Percentiles rank a stretch among this genome's conserved stretches.
Conservation (phyloP, 1,140 invertebrate species). For the Oreohelix idahoensis region DNA sequence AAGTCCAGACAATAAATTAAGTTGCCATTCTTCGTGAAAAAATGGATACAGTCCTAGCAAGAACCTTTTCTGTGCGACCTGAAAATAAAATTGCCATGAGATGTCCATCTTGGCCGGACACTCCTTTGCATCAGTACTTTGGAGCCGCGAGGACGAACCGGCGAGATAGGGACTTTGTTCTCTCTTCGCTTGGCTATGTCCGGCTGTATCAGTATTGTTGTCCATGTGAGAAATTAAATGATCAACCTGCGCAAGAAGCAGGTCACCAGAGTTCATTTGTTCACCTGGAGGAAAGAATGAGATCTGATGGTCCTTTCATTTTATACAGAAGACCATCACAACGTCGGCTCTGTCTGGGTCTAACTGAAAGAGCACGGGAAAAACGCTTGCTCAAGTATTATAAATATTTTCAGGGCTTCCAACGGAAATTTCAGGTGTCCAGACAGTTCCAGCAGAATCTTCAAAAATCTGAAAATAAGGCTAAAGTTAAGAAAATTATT, state of each 20-base stretch:
- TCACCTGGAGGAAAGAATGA: neutral
- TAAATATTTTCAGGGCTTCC: neutral
- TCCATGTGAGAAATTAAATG: neutral
- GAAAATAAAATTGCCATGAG: neutral
- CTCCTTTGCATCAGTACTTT: slow-evolving; percentile 7
- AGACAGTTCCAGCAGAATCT: neutral
- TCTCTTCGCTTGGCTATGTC: neutral
- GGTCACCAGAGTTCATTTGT: neutral
- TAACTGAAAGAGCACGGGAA: neutral
- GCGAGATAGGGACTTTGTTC: neutral
- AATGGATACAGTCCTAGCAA: neutral
- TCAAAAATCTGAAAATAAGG: neutral
- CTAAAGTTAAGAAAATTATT: neutral
- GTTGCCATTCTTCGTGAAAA: neutral
- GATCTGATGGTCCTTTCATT: neutral
- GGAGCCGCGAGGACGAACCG: neutral
- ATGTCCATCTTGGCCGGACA: neutral
- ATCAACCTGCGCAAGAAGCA: neutral
- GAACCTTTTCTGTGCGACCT: neutral
- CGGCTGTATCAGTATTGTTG: neutral
- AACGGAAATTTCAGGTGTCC: neutral
- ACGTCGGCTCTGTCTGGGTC: neutral
- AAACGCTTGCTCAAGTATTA: neutral
- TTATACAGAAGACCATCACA: neutral
- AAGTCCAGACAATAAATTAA: too few species aligned